Base-by-base conservation (phyloP, 2,113 vertebrate genomes). In the Cynocephalus volans region DNA sequence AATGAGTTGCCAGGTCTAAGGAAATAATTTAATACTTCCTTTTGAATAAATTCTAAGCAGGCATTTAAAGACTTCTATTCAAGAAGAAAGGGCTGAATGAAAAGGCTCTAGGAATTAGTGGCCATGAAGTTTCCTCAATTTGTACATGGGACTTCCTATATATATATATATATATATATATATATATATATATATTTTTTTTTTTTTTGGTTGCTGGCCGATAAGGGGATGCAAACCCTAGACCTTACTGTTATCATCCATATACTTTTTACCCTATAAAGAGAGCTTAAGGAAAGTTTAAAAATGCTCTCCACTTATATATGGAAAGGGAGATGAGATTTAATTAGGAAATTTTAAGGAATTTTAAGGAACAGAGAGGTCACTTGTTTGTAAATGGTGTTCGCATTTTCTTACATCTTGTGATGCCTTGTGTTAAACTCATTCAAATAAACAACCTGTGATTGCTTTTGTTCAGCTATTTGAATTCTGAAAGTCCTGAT, bases 31-130 rank as follows among this genome's bases (percentile, higher is more conserved):
- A 86, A 88, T 86, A 60, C 11, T 15, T 80, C 18, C 48, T 76
- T 75, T 45, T 89, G 56, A 52, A 54, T 65, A 65, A 93, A 86
- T 92, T 77, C 19, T 62, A n/a, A 87, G 50, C 13, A 87, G 50
- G 0, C 9, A n/a, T 9, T 54, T 84, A 36, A 89, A 82, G 54
- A 65, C 15, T 33, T 77, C 24, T 65, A 36, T 75, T 67, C 36
- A 41, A 92, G 21, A 83, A 64, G n/a, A 58, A 33, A 45, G n/a
- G 18, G 6, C 3, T 79, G n/a, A 70, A 11, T 48, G 28, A 33
- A 76, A n/a, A 56, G 9, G 13, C 28, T 84, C 5, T 56, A 56
- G 52, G 54, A 28, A 60, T 14, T 21, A n/a, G 70, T 41, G 50
- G 26, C 5, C 21, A 14, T 3, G 3, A 77, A 41, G 15, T 21